Conservation (phyloP, 35 echinoderm and acorn worm species). For the Ophioderma brevispina region DNA sequence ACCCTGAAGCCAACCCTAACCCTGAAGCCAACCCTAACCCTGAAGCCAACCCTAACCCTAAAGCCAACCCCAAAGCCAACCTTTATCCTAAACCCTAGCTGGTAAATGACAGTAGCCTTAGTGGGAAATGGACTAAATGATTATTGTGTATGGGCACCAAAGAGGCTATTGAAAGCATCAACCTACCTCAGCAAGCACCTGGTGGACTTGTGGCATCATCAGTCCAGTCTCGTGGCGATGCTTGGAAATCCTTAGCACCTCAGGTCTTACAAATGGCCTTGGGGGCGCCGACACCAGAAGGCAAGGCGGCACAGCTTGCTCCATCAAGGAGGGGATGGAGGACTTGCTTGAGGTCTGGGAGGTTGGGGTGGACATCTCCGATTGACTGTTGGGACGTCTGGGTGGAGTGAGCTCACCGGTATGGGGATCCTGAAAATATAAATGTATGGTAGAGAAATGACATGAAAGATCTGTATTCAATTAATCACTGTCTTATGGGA, state of each 20-base stretch:
- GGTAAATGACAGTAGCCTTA: background rate
- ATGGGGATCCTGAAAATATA: constrained; percentile 16
- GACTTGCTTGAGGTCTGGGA: constrained; percentile 17
- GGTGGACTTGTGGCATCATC: constrained; percentile 81
- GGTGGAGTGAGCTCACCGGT: constrained; percentile 15
- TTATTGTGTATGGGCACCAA: background rate
- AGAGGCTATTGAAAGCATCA: background rate
- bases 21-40: too few relatives aligned
- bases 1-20: too few relatives aligned
- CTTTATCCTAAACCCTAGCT: background rate
- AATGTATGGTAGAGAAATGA: too few relatives aligned
- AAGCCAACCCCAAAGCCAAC: background rate
- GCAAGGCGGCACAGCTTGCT: constrained; percentile 87
- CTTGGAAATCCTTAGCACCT: constrained; percentile 84
- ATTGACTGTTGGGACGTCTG: constrained; percentile 5
- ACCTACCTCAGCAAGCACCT: constrained; percentile 81
- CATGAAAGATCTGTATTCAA: too few relatives aligned
- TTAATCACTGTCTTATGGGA: too few relatives aligned
- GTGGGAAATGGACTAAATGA: background rate
- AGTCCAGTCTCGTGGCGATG: constrained; percentile 83
- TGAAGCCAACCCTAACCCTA: too few relatives aligned
- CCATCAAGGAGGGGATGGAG: constrained; percentile 93
- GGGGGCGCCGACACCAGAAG: constrained; percentile 79
- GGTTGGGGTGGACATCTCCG: background rate
- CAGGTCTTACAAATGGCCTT: constrained; percentile 81